Conservation (phyloP, 2,797 vertebrate species). For the Poeciliopsis paucimaculata region DNA sequence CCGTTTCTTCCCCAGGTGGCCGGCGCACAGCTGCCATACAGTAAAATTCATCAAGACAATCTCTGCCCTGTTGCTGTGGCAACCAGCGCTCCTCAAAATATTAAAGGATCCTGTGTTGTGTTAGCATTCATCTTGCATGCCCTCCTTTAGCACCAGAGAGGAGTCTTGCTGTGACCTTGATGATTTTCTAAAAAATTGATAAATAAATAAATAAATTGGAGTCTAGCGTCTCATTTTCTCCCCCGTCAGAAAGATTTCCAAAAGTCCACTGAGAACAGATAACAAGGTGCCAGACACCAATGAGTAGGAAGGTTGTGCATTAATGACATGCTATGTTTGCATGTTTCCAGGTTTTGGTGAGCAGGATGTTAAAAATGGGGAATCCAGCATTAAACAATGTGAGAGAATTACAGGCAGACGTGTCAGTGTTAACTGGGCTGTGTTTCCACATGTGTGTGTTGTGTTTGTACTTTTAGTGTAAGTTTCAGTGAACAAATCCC, state of each 20-base stretch:
- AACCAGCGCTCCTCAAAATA: slow-evolving; percentile 48
- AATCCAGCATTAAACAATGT: neutral
- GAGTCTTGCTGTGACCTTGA: neutral
- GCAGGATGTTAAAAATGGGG: neutral
- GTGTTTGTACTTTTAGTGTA: neutral
- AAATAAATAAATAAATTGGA: too few relatives aligned
- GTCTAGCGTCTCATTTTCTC: neutral
- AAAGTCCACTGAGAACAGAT: neutral
- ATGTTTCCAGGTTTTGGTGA: neutral
- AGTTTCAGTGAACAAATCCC: neutral
- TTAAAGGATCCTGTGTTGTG: slow-evolving; percentile 12
- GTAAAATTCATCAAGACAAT: slow-evolving; percentile 42
- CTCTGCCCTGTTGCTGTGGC: slow-evolving; percentile 58
- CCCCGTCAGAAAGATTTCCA: neutral
- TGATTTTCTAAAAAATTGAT: neutral
- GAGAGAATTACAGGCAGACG: neutral
- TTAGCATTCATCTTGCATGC: slow-evolving; percentile 12
- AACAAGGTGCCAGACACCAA: neutral
- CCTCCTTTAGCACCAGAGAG: neutral
- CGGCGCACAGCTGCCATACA: slow-evolving; percentile 32
- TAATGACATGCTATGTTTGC: neutral
- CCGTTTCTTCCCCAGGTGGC: slow-evolving; percentile 21
- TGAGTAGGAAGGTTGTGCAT: neutral
- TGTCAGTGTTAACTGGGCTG: neutral
- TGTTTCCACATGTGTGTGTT: neutral